Evolutionary conservation across 2,797 vertebrate species (phyloP).

Genomic region (Pangasius krempfi): DNA sequence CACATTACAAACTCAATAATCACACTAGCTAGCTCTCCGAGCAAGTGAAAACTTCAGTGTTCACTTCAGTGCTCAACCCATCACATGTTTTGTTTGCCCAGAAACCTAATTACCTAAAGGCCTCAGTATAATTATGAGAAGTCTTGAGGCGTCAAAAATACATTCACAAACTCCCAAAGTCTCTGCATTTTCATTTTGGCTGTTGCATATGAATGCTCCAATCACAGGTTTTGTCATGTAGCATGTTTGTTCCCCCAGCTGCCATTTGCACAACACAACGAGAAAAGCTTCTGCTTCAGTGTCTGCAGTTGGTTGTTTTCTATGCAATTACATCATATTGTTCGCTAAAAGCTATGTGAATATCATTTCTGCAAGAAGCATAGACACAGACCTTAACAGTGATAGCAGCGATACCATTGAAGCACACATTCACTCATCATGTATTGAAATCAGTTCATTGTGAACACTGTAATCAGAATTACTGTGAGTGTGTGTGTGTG

Average conservation of each 20-base stretch:
- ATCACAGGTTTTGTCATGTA: conserved; percentile 14
- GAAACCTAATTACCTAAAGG: background rate
- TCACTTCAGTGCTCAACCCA: background rate
- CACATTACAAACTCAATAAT: background rate
- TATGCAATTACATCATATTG: conserved; percentile 8
- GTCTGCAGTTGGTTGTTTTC: background rate
- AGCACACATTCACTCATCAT: background rate
- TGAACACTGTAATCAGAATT: background rate
- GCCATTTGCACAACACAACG: background rate
- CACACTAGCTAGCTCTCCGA: background rate
- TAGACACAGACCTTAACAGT: background rate
- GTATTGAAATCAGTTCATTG: background rate
- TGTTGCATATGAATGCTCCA: background rate
- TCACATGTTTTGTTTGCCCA: background rate
- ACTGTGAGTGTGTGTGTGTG: background rate
- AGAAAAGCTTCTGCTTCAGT: background rate
- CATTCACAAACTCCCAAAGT: background rate
- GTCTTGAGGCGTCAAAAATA: background rate
- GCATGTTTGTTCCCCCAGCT: background rate
- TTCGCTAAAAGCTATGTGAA: background rate
- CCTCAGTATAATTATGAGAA: background rate
- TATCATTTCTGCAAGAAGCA: background rate
- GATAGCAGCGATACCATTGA: background rate
- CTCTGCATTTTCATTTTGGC: background rate
- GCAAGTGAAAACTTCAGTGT: background rate